These are phyloP conservation scores for Lerema accius DNA, from an alignment of 1,140 invertebrate species.

Conservation along the genomic window DNA sequence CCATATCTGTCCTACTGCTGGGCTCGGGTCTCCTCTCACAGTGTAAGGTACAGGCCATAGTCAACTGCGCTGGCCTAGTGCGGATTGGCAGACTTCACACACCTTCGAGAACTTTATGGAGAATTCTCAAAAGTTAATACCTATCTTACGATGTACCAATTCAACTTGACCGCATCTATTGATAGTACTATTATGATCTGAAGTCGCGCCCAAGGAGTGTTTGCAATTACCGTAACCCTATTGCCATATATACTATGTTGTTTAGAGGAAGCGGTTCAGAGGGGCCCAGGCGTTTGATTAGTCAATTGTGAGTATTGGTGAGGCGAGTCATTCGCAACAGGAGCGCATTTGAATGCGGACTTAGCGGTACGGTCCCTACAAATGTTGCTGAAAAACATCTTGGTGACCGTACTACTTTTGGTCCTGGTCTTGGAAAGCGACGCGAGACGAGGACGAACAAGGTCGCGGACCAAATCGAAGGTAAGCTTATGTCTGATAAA, in stretches of 20 bases:
- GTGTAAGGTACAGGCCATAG: no score
- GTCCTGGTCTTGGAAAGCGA: constrained; percentile 55
- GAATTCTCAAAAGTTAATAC: no score
- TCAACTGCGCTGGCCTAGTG: no score
- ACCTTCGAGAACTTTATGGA: no score
- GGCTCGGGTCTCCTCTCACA: no score
- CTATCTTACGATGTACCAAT: no score
- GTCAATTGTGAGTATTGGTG: constrained; percentile 66
- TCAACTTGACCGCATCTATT: background rate
- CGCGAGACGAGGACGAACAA: constrained; percentile 84
- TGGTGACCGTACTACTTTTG: constrained; percentile 22
- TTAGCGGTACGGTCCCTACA: constrained; percentile 11
- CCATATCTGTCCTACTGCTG: no score
- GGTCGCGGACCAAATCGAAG: constrained; percentile 88
- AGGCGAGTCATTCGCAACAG: constrained; percentile 33
- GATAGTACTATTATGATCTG: no score
- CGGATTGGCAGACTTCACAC: no score
- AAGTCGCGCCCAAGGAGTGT: no score
- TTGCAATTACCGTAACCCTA: background rate
- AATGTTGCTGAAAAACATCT: constrained; percentile 53
- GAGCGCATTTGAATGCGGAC: constrained; percentile 1
- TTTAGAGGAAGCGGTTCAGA: constrained; percentile 58
- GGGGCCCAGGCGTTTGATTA: constrained; percentile 65
- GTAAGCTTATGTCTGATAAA: constrained; percentile 49
- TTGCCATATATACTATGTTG: background rate